Conservation (phyloP, 2,888 invertebrate species). For the Cheilosia urbana region DNA sequence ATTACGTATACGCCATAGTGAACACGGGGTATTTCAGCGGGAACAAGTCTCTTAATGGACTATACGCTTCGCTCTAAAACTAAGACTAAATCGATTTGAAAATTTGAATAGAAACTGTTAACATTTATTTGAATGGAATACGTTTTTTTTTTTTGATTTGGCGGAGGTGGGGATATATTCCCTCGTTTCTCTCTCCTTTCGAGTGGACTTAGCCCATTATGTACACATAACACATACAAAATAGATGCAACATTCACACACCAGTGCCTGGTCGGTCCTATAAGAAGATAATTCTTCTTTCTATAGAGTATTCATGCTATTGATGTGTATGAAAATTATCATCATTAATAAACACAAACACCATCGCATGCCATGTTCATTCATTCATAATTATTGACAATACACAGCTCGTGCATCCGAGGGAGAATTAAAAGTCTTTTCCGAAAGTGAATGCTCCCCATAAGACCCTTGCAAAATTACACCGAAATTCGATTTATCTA, state of each 20-base stretch:
- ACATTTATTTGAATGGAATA: not conserved
- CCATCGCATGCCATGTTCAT: not conserved
- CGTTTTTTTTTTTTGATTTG: not conserved
- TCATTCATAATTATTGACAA: not conserved
- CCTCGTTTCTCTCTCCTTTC: conserved; percentile 14
- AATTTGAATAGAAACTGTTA: not conserved
- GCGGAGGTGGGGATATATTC: not conserved
- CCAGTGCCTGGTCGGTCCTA: too few relatives aligned
- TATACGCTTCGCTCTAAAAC: not conserved
- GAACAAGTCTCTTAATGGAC: not conserved
- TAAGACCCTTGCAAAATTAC: too few relatives aligned
- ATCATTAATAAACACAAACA: not conserved
- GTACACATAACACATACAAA: not conserved
- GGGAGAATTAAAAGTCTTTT: not conserved
- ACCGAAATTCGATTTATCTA: too few relatives aligned
- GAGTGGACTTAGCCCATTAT: not conserved
- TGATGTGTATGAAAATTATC: not conserved
- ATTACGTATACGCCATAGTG: conserved; percentile 2
- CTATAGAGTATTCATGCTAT: not conserved
- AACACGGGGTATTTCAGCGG: not conserved
- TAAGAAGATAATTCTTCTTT: not conserved
- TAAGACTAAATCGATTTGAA: not conserved
- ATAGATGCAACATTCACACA: too few relatives aligned
- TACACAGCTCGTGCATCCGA: not conserved
- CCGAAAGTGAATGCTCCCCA: too few relatives aligned